Evolutionary conservation across 2,113 vertebrate species (phyloP).

Genomic region (Saguinus imperator): DNA sequence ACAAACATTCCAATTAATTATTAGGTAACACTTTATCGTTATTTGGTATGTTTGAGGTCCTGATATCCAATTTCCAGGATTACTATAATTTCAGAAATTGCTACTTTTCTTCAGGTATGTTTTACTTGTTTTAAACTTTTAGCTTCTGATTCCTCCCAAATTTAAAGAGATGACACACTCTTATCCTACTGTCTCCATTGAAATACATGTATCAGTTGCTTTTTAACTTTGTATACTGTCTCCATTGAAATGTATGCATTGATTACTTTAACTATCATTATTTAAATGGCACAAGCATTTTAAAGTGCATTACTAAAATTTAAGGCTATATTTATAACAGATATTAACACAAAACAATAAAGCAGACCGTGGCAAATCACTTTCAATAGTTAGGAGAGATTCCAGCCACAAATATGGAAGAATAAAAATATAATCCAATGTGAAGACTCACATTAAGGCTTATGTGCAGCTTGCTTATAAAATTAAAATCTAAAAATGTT

Average conservation of each 20-base stretch:
- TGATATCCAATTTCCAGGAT: not conserved
- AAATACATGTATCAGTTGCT: not conserved
- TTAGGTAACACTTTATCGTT: not conserved
- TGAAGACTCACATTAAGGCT: slow-evolving; percentile 28
- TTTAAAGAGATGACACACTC: slow-evolving; percentile 16
- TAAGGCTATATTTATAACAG: slow-evolving; percentile 49
- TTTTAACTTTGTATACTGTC: not conserved
- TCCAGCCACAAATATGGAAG: not conserved
- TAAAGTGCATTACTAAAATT: slow-evolving; percentile 66
- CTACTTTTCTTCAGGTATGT: not conserved
- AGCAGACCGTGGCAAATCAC: not conserved
- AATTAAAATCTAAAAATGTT: slow-evolving; percentile 25
- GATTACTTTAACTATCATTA: not conserved
- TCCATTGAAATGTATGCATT: not conserved
- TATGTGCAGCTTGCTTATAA: not conserved
- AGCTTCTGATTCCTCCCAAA: not conserved
- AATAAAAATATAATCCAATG: not conserved
- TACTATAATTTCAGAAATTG: slow-evolving; percentile 5
- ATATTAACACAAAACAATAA: not conserved
- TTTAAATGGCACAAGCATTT: slow-evolving; percentile 55
- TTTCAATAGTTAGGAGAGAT: not conserved
- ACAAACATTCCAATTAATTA: slow-evolving; percentile 12
- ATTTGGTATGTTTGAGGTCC: not conserved
- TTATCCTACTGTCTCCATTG: not conserved
- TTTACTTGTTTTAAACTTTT: slow-evolving; percentile 43